Base-by-base conservation (phyloP, 2,888 invertebrate genomes). In the Caenorhabditis sp. region DNA sequence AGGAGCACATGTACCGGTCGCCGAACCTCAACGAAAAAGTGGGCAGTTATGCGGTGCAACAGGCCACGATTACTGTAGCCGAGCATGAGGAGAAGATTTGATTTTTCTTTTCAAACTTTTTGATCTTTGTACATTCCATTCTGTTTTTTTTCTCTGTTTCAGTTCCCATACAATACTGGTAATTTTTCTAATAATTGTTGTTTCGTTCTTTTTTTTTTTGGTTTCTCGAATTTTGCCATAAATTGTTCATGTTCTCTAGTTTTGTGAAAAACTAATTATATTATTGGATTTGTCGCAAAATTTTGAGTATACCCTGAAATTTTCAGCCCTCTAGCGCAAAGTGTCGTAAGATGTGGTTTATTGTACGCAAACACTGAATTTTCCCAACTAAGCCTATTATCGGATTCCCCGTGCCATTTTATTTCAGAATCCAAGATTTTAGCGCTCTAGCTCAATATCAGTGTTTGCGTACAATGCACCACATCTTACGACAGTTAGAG, bases 41-140 rank as follows among this genome's bases (percentile, higher is more conserved):
- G 3, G 83, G 74, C 10, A 75, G 75, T 24, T 83, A 83, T 51
- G 83, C 80, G 8, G 56, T 83, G 0, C 83, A 83, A 54, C 83
- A 83, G 51, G 83, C 83, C 5, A 80, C 83, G 5, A 80, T 83
- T 31, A 83, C 75, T 14, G 83, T 83, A 44, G 80, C 75, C 1
- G 83, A 82, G 54, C 70, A 82, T 28, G 82, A 82, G 61, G 82
- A 82, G 31, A 82, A 82, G 63, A 82, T 82, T 31, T 82, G 51
- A 77, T 12, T 47, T 7, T 7, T 35, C 14, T n/a, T 41, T 26
- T 49, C 1, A 5, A 24, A 51, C 2, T 24, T 26, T 16, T 16
- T 26, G 41, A 19, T 56, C 19, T 41, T 41, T 66, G 74, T 66
- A 66, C 74, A 74, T 75, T 64, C 28, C 14, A 35, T n/a, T 47